phyloP scores from a whole-genome alignment of 2,113 vertebrate species.

The Diphyllodes magnificus region DNA sequence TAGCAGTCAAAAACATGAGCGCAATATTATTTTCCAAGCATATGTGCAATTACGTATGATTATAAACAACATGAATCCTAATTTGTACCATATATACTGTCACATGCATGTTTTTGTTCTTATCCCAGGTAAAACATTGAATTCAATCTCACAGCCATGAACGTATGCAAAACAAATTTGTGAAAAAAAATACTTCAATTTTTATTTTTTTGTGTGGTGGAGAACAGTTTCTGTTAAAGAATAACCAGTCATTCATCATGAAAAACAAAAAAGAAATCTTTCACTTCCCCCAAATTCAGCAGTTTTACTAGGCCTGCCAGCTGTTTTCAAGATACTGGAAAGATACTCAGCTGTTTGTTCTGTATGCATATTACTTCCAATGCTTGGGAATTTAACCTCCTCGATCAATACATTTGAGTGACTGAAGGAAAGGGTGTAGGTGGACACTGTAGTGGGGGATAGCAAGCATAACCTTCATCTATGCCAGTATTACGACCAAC shows the following conservation, averaged over 20 bases:
- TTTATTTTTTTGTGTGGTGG: neutral
- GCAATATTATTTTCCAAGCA: neutral
- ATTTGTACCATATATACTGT: neutral
- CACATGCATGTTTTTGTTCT: neutral
- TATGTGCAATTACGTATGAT: slow-evolving; percentile 14
- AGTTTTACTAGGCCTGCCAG: neutral
- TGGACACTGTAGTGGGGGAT: neutral
- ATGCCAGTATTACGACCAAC: slow-evolving; percentile 26
- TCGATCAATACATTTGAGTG: neutral
- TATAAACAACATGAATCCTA: neutral
- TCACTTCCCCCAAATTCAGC: neutral
- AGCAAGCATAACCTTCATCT: neutral
- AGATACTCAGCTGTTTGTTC: neutral
- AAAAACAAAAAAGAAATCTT: neutral
- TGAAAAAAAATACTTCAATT: neutral
- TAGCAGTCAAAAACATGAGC: neutral
- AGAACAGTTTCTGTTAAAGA: neutral
- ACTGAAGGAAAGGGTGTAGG: neutral
- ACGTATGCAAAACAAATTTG: neutral
- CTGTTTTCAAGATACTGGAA: neutral
- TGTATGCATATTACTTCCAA: slow-evolving; percentile 18
- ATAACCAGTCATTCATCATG: neutral
- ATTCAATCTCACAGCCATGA: neutral
- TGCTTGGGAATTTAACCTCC: slow-evolving; percentile 8
- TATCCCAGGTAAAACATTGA: neutral